These are phyloP conservation scores for Antigone vipio DNA, from an alignment of 2,113 vertebrate genomes.

Conservation along the genomic window DNA sequence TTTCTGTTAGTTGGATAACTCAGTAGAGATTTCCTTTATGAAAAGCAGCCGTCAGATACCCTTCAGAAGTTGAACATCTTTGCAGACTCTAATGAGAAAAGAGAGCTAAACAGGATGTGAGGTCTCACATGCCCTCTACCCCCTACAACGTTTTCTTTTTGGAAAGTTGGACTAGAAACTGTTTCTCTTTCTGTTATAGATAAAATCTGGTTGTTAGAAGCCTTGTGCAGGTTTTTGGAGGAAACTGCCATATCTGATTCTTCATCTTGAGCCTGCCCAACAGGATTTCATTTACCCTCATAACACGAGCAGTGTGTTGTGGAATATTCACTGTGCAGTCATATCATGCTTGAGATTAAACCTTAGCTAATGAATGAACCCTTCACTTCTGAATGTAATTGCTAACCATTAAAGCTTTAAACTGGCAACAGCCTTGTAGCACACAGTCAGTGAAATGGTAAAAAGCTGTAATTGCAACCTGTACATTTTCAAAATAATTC, in stretches of 20 bases:
- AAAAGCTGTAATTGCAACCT: conserved; percentile 26
- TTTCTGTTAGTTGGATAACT: not conserved
- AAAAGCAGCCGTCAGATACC: not conserved
- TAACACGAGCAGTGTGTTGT: not conserved
- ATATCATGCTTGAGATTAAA: conserved; percentile 35
- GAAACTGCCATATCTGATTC: not conserved
- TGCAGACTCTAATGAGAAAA: not conserved
- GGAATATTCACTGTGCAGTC: not conserved
- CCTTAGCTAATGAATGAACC: conserved; percentile 44
- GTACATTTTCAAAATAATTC: not conserved
- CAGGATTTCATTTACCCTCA: not conserved
- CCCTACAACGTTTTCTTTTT: not conserved
- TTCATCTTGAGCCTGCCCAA: not conserved
- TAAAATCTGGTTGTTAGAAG: not conserved
- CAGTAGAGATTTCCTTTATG: not conserved
- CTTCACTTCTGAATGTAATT: conserved; percentile 44
- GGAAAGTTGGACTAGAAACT: not conserved
- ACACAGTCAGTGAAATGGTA: not conserved
- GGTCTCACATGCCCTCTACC: not conserved
- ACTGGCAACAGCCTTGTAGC: not conserved
- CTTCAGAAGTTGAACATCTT: not conserved
- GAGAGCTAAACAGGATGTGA: not conserved
- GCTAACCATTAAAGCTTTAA: conserved; percentile 33
- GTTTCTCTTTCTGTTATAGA: not conserved
- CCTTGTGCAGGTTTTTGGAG: not conserved